These are phyloP conservation scores for Hylyphantes graminicola DNA, from an alignment of 1,140 invertebrate genomes.

Conservation along the genomic window DNA sequence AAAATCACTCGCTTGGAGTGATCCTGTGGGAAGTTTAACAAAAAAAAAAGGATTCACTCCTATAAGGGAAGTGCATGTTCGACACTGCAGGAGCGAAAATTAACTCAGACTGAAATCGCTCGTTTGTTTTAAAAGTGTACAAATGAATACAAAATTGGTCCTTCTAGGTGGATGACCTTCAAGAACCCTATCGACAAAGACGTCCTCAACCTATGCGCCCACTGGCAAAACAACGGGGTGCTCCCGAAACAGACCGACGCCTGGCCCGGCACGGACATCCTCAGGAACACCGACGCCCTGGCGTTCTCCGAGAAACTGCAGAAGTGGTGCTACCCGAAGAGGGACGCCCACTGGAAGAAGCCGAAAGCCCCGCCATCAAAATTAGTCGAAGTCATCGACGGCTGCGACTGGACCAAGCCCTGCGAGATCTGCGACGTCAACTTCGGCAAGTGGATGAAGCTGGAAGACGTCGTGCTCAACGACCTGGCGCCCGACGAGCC, in stretches of 20 bases:
- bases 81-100: no score
- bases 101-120: no score
- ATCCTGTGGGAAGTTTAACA: no score
- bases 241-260: neutral
- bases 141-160: neutral
- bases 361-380: neutral
- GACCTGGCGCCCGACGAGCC: neutral
- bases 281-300: slow-evolving; percentile 1
- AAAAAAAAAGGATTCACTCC: no score
- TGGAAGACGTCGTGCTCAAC: slow-evolving; percentile 4
- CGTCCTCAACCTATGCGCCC: slow-evolving; percentile 9
- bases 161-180: slow-evolving; percentile 35
- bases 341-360: slow-evolving; percentile 28
- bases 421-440: slow-evolving; percentile 27
- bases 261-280: slow-evolving; percentile 9
- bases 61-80: no score
- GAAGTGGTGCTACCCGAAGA: slow-evolving; percentile 53
- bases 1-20: no score
- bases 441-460: slow-evolving; percentile 10
- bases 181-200: slow-evolving; percentile 32
- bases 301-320: slow-evolving; percentile 18
- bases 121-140: no score
- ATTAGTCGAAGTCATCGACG: slow-evolving; percentile 6
- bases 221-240: slow-evolving; percentile 47
- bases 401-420: slow-evolving; percentile 3